Evolutionary conservation across 2,797 vertebrate genomes (phyloP).

Genomic region (Ispidina lecontei): DNA sequence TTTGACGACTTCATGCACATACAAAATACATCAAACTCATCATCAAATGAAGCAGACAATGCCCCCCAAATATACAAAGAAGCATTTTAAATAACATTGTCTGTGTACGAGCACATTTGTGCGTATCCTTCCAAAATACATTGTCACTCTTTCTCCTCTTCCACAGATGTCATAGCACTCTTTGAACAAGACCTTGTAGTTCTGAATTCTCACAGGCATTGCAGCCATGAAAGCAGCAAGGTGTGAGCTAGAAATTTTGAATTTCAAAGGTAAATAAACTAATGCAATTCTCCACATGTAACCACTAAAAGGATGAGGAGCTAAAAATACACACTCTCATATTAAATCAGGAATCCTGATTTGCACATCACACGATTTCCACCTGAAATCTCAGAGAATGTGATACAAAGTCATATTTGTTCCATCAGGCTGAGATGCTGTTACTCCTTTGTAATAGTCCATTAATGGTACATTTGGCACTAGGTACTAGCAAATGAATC

Average conservation of each 20-base stretch:
- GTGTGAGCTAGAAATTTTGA: not conserved
- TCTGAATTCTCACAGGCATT: constrained; percentile 44
- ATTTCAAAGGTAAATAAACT: not conserved
- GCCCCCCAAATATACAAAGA: constrained; percentile 49
- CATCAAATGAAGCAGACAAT: constrained; percentile 57
- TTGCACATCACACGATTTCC: not conserved
- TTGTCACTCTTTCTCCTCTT: constrained; percentile 38
- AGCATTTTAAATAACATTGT: constrained; percentile 66
- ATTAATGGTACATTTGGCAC: not conserved
- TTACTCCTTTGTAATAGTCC: not conserved
- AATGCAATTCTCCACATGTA: not conserved
- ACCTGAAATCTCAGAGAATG: not conserved
- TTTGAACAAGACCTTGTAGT: constrained; percentile 35
- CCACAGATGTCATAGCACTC: constrained; percentile 34
- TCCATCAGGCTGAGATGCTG: not conserved
- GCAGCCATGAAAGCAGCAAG: constrained; percentile 8
- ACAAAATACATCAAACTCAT: constrained; percentile 60
- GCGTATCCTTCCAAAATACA: constrained; percentile 36
- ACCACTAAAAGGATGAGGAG: not conserved
- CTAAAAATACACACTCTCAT: not conserved
- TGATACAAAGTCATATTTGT: not conserved
- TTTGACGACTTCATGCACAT: constrained; percentile 64
- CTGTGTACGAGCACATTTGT: constrained; percentile 11
- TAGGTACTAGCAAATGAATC: not conserved
- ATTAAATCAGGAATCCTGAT: not conserved